Percentiles rank a stretch among this genome's conserved stretches.
Evolutionary conservation across 2,797 vertebrate genomes (phyloP).

Genomic region (Phylloscopus collybita): DNA sequence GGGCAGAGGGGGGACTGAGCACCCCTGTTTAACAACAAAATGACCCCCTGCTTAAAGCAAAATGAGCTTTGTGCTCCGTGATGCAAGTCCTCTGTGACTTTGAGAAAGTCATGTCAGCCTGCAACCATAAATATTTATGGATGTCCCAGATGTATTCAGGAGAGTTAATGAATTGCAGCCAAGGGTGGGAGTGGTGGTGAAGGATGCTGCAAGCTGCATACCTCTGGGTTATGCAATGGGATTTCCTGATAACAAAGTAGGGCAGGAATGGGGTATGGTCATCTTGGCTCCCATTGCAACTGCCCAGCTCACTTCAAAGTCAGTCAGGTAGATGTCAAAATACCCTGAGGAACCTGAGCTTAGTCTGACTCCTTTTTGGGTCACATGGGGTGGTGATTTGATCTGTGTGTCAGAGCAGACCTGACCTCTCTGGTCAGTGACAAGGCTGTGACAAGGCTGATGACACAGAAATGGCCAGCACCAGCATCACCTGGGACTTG

Average conservation of each 20-base stretch:
- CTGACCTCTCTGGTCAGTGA: neutral
- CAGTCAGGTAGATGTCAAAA: neutral
- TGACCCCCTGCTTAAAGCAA: neutral
- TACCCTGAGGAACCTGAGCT: neutral
- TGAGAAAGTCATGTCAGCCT: neutral
- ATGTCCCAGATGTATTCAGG: neutral
- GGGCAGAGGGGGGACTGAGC: neutral
- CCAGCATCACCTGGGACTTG: neutral
- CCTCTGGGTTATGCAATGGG: neutral
- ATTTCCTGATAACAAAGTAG: neutral
- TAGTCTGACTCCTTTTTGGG: neutral
- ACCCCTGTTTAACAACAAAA: neutral
- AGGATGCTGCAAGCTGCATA: neutral
- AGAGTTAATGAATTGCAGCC: slow-evolving; percentile 17
- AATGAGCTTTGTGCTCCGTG: neutral
- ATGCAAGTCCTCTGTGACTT: slow-evolving; percentile 25
- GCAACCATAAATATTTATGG: slow-evolving; percentile 54
- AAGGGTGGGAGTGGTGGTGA: neutral
- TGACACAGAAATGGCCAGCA: neutral
- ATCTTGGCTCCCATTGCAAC: neutral
- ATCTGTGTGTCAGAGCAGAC: neutral
- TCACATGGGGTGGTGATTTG: neutral
- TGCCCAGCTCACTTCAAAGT: neutral
- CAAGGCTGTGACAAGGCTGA: rapidly evolving
- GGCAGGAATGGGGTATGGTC: neutral